Percentiles rank a stretch among this genome's conserved stretches.
Conservation (phyloP, 2,888 invertebrate genomes). For the Tribolium freemani region DNA sequence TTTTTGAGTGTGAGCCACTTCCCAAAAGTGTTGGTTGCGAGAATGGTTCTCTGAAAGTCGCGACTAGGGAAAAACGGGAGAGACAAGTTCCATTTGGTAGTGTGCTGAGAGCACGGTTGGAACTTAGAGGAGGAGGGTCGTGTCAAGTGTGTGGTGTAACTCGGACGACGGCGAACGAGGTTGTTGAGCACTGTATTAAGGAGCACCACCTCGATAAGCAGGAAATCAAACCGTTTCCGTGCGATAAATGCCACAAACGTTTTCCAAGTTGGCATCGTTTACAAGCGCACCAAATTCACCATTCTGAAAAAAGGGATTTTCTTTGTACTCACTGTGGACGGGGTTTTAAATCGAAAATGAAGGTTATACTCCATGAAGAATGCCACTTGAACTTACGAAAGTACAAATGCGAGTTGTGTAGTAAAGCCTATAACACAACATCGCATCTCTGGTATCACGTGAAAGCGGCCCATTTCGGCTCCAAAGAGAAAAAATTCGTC, state of each 20-base stretch:
- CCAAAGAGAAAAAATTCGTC: conserved; percentile 46
- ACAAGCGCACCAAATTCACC: conserved; percentile 58
- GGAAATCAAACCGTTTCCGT: conserved; percentile 56
- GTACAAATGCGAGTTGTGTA: conserved; percentile 57
- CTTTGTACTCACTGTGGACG: conserved; percentile 64
- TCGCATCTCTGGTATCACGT: conserved; percentile 52
- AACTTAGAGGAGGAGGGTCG: not conserved
- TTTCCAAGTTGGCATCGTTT: conserved; percentile 58
- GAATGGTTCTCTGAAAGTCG: too few relatives aligned
- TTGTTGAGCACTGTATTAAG: not conserved
- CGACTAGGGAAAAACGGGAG: too few relatives aligned
- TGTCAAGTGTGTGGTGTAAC: not conserved
- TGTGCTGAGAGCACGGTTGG: not conserved
- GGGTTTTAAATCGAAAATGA: conserved; percentile 61
- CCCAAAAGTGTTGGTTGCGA: too few relatives aligned
- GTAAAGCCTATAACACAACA: conserved; percentile 59
- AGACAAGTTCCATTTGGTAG: not conserved
- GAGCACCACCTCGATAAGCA: conserved; percentile 27
- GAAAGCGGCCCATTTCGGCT: conserved; percentile 49
- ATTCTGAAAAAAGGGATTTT: conserved; percentile 55
- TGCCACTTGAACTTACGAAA: conserved; percentile 57
- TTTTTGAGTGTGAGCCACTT: too few relatives aligned
- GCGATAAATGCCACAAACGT: conserved; percentile 54
- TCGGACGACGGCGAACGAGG: not conserved
- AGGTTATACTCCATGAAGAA: conserved; percentile 58